phyloP scores from a whole-genome alignment of 2,888 invertebrate genomes.

The Drosophila infuscata region DNA sequence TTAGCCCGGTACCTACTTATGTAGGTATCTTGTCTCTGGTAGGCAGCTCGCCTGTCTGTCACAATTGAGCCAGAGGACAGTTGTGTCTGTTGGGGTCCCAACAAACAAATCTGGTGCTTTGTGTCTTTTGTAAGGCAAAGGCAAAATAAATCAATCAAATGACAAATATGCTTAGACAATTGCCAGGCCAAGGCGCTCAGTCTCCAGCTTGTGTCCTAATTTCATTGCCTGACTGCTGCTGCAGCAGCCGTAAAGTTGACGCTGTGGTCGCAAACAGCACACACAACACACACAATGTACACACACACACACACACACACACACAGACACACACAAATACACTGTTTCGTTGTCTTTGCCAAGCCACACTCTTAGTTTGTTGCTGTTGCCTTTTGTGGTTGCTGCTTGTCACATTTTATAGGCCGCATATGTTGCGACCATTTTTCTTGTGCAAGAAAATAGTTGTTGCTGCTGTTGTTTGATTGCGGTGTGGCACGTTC shows the following conservation, averaged over 20 bases:
- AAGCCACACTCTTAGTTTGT: conserved; percentile 46
- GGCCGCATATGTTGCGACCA: conserved; percentile 74
- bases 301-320: conserved; percentile 2
- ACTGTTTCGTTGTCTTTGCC: conserved; percentile 59
- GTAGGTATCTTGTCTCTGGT: conserved; percentile 12
- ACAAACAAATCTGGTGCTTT: conserved; percentile 27
- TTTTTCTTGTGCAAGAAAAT: conserved; percentile 47
- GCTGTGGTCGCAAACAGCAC: conserved; percentile 34
- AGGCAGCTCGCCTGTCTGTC: conserved; percentile 41
- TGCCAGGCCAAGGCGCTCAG: conserved; percentile 60
- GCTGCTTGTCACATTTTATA: conserved; percentile 75
- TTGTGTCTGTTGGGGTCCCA: conserved; percentile 18
- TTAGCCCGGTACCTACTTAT: conserved; percentile 31
- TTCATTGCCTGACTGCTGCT: conserved; percentile 61
- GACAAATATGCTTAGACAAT: conserved; percentile 81
- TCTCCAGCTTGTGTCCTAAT: conserved; percentile 61
- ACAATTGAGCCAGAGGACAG: conserved; percentile 62
- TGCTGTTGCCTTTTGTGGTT: conserved; percentile 48
- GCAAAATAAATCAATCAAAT: conserved; percentile 81
- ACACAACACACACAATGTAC: conserved; percentile 11
- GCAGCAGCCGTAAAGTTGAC: conserved; percentile 41
- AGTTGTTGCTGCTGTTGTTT: conserved; percentile 36
- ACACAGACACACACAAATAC: conserved; percentile 9
- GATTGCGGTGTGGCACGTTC: conserved; percentile 66
- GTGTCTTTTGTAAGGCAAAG: conserved; percentile 61